These are phyloP conservation scores for Eurois occulta DNA, from an alignment of 2,888 invertebrate species.

Conservation along the genomic window DNA sequence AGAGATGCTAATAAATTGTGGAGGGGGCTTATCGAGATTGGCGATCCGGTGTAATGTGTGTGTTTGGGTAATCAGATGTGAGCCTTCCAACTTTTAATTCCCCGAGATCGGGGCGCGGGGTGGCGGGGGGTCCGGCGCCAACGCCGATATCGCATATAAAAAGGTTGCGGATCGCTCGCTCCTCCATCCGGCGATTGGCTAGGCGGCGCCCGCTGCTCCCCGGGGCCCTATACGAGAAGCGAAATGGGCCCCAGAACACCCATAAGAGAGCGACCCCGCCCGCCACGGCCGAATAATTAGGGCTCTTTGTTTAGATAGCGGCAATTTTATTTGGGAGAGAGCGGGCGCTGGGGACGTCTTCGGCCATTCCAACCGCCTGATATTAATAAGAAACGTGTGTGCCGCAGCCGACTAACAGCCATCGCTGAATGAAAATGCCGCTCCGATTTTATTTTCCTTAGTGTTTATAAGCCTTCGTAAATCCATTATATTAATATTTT, in stretches of 20 bases:
- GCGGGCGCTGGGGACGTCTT: conserved; percentile 90
- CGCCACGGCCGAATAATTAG: conserved; percentile 92
- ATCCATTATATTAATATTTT: conserved; percentile 50
- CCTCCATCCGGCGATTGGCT: conserved; percentile 91
- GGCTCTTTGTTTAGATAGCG: conserved; percentile 92
- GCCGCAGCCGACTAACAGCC: conserved; percentile 76
- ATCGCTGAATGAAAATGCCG: conserved; percentile 72
- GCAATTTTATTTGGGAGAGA: conserved; percentile 91
- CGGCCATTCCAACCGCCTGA: conserved; percentile 88
- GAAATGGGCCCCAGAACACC: conserved; percentile 93
- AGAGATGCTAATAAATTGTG: conserved; percentile 84
- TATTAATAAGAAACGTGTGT: conserved; percentile 90
- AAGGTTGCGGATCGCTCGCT: conserved; percentile 90
- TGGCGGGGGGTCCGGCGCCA: conserved; percentile 83
- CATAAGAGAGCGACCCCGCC: conserved; percentile 93
- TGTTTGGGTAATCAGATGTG: conserved; percentile 88
- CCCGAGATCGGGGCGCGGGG: conserved; percentile 78
- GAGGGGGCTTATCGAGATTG: conserved; percentile 86
- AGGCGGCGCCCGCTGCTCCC: conserved; percentile 91
- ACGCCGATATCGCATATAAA: conserved; percentile 90
- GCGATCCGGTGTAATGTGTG: conserved; percentile 85
- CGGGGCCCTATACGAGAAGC: conserved; percentile 92
- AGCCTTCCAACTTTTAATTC: conserved; percentile 89
- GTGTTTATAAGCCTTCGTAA: conserved; percentile 50
- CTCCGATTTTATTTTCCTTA: conserved; percentile 74